Conservation (phyloP, 2,888 invertebrate species). For the Hemithea aestivaria region DNA sequence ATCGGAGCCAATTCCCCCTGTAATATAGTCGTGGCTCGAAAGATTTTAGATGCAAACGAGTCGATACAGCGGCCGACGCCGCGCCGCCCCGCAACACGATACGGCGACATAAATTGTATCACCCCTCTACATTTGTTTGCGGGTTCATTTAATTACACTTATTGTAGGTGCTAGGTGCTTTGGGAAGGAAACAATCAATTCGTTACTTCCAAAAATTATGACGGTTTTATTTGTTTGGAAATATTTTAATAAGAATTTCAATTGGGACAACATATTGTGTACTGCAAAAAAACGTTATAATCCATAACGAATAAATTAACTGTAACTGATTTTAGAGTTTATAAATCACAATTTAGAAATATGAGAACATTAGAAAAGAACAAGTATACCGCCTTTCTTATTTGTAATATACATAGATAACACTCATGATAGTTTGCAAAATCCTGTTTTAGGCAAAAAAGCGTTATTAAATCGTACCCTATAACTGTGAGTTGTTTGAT, state of each 20-base stretch:
- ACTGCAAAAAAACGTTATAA: not conserved
- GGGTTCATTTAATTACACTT: slow-evolving; percentile 64
- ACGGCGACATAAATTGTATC: slow-evolving; percentile 58
- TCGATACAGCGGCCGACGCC: slow-evolving; percentile 47
- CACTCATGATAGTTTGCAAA: no score
- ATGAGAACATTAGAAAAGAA: not conserved
- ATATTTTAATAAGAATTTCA: no score
- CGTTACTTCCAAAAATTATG: slow-evolving; percentile 13
- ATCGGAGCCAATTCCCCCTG: slow-evolving; percentile 77
- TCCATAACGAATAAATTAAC: slow-evolving; percentile 39
- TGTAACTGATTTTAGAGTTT: no score
- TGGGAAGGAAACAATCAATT: slow-evolving; percentile 24
- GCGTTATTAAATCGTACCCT: no score
- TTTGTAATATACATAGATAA: no score
- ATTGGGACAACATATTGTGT: no score
- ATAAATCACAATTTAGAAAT: no score
- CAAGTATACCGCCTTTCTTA: no score
- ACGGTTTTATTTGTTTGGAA: no score
- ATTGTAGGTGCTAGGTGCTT: no score
- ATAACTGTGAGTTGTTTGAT: no score
- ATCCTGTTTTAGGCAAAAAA: no score
- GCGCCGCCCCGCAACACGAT: slow-evolving; percentile 34
- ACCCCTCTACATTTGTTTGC: slow-evolving; percentile 61
- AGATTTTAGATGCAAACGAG: slow-evolving; percentile 77
- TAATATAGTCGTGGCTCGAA: slow-evolving; percentile 69